phyloP scores from a whole-genome alignment of 2,113 vertebrate genomes.

The Ictalurus furcatus region DNA sequence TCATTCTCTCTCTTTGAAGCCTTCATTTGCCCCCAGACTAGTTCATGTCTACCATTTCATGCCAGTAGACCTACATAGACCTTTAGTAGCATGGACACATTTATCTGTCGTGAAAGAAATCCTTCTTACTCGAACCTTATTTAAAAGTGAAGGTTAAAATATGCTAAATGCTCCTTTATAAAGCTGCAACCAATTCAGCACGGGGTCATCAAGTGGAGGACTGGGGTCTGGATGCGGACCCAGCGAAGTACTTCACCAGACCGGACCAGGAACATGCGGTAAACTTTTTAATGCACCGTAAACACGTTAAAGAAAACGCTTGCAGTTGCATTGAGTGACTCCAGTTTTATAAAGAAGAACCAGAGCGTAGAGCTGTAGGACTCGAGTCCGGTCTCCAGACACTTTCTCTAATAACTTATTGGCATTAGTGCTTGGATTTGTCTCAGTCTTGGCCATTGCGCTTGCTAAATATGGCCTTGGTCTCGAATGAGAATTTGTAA shows the following conservation, averaged over 20 bases:
- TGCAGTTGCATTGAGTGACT: neutral
- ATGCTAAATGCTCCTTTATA: neutral
- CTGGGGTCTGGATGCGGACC: neutral
- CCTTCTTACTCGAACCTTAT: neutral
- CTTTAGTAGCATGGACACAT: neutral
- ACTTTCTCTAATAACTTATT: neutral
- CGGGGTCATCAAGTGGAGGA: neutral
- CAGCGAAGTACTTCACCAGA: neutral
- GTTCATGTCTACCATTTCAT: neutral
- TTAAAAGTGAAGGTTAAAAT: neutral
- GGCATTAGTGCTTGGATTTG: neutral
- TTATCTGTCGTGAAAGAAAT: neutral
- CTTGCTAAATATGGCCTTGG: neutral
- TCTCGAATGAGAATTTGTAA: neutral
- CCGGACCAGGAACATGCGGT: neutral
- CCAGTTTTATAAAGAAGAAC: neutral
- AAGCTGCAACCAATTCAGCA: neutral
- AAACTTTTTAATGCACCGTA: neutral
- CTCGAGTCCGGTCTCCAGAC: neutral
- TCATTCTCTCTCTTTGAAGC: slow-evolving; percentile 28
- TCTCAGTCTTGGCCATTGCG: neutral
- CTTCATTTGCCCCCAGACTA: slow-evolving; percentile 15
- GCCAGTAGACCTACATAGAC: slow-evolving; percentile 2
- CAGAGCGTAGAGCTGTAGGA: neutral
- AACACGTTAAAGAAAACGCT: neutral